A percentile compares a stretch with the other conserved stretches of the same genome.
Conservation (phyloP, 1,140 invertebrate genomes). For the Brachionus calyciflorus region DNA sequence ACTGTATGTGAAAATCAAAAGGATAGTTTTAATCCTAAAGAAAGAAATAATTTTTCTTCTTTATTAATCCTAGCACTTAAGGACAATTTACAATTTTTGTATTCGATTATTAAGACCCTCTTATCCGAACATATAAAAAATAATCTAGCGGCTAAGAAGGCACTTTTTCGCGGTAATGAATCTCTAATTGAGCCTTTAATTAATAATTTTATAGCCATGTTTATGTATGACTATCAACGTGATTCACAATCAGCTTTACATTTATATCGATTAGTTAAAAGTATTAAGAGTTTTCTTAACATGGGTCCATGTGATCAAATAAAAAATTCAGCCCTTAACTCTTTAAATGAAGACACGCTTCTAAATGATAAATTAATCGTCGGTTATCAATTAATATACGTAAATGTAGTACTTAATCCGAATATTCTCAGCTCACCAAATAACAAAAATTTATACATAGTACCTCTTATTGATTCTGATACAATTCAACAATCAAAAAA, state of each 20-base stretch:
- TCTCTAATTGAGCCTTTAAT: not conserved
- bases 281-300: not conserved
- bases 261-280: not conserved
- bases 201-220: not conserved
- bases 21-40: not conserved
- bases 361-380: not conserved
- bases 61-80: not conserved
- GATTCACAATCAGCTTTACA: not conserved
- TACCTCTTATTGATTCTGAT: not conserved
- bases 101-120: not conserved
- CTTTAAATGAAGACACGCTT: not conserved
- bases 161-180: not conserved
- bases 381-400: constrained; percentile 1
- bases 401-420: not conserved
- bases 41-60: not conserved
- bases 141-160: not conserved
- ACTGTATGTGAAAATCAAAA: not conserved
- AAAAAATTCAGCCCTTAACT: not conserved
- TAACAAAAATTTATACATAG: not conserved
- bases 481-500: constrained; percentile 9
- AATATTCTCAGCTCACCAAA: not conserved
- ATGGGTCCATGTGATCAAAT: constrained; percentile 35
- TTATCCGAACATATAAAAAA: not conserved
- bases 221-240: constrained; percentile 46
- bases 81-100: constrained; percentile 33